These are phyloP conservation scores for Dryomyza anilis DNA, from an alignment of 2,888 invertebrate genomes.

Conservation along the genomic window DNA sequence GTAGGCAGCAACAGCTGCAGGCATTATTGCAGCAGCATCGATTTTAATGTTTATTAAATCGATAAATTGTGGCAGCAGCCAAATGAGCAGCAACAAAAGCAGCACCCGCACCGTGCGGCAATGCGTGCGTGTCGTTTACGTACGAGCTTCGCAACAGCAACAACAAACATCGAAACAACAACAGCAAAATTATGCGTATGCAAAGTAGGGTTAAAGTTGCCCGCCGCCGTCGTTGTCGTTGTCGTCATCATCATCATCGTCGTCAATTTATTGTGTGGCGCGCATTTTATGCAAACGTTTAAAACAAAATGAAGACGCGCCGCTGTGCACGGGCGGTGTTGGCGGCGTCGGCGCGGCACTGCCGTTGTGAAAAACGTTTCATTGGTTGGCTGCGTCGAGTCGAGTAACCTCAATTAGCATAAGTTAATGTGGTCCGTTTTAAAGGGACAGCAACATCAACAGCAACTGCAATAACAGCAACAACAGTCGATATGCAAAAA, in stretches of 20 bases:
- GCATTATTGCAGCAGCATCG: neutral
- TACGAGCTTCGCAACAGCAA: neutral
- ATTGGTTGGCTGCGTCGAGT: neutral
- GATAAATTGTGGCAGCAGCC: constrained; percentile 23
- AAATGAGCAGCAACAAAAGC: neutral
- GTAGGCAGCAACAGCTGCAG: neutral
- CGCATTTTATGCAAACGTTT: no score
- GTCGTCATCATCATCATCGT: neutral
- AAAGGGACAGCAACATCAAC: neutral
- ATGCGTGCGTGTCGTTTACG: constrained; percentile 2
- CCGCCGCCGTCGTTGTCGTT: neutral
- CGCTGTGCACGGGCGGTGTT: no score
- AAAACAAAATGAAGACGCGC: no score
- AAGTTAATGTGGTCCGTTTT: neutral
- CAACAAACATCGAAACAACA: constrained; percentile 22
- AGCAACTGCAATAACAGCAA: neutral
- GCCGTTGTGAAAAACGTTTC: neutral
- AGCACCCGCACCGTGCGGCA: constrained; percentile 9
- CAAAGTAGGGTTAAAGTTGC: constrained; percentile 16
- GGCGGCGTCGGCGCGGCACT: neutral
- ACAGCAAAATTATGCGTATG: constrained; percentile 16
- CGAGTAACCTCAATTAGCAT: constrained; percentile 23
- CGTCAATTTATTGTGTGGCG: constrained; percentile 17
- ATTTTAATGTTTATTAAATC: constrained; percentile 33
- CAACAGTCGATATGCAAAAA: neutral